Base-by-base conservation (phyloP, 1,140 invertebrate genomes). In the Plodia interpunctella region DNA sequence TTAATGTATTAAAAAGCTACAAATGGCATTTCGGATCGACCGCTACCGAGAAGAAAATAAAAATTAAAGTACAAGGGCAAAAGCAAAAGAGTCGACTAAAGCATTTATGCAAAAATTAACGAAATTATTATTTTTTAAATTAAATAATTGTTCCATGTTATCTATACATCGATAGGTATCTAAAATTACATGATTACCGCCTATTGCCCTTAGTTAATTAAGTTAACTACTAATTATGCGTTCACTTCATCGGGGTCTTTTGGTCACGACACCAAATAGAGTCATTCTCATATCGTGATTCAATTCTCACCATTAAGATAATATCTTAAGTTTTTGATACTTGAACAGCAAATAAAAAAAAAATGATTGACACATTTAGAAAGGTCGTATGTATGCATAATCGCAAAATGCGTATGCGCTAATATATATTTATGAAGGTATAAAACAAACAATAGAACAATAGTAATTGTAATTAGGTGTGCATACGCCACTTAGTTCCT, bases 381-480 rank as follows among this genome's bases (percentile, higher is more conserved):
- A 58, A 62, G 55, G 57, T 64, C 62, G 28, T 28, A 28, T 9
- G 62, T 62, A 58, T 52, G 50, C 20, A 21, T 52, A 52, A 21
- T 52, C 4, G 18, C 18, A 50, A 8, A 50, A 50, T 18, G 6
- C 49, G 38, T 18, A 5, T 59, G 15, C 38, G 18, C 25, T 49
- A n/a, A n/a, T 57, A 59, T 15, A 59, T 62, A 51, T 64, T 35
- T 54, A 60, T 66, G 55, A 62, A 60, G 55, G 49, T 70, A 55
- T 35, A 59, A 59, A 56, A 55, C 59, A 68, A 68, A 78, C 71
- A 78, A 78, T 78, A 57, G 68, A 74, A 74, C 63, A 74, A 72
- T 66, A 58, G 59, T 55, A 64, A 21, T 52, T 21, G 9, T 63
- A 62, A 63, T 75, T 64, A 70, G 17, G 55, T 32, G 30, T 52